Conservation (phyloP, 2,888 invertebrate species). For the Operophtera brumata region DNA sequence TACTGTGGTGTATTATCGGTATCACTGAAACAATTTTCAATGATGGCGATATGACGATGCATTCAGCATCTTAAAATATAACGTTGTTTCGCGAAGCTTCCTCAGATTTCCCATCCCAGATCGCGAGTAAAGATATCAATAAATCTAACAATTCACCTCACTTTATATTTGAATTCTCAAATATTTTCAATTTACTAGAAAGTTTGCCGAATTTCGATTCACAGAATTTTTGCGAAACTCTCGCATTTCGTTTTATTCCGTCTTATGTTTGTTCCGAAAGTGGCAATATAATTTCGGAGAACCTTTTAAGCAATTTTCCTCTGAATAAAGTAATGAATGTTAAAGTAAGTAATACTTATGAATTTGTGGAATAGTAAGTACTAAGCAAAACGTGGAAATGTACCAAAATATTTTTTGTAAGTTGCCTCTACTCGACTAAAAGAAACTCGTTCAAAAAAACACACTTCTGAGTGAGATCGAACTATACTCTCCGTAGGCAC, state of each 20-base stretch:
- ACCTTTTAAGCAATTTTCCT: neutral
- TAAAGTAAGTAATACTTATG: neutral
- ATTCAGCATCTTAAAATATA: neutral
- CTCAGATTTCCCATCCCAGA: neutral
- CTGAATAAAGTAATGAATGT: neutral
- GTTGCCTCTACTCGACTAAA: no score
- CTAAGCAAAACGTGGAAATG: no score
- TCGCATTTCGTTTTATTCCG: constrained; percentile 1
- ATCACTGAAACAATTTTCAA: neutral
- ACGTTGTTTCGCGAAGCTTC: neutral
- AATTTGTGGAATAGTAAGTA: no score
- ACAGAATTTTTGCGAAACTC: constrained; percentile 14
- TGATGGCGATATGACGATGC: neutral
- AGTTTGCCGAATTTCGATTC: constrained; percentile 15
- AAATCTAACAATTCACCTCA: constrained; percentile 19
- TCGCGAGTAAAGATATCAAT: constrained; percentile 15
- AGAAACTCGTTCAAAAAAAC: no score
- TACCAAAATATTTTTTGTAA: no score
- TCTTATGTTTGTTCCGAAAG: neutral
- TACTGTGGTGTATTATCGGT: no score
- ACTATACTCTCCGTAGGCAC: no score
- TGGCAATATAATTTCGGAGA: neutral
- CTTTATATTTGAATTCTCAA: constrained; percentile 13
- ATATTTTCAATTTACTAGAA: constrained; percentile 28
- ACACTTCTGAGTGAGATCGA: no score